Evolutionary conservation across 2,888 invertebrate genomes (phyloP).

Genomic region (Drosophila dives): DNA sequence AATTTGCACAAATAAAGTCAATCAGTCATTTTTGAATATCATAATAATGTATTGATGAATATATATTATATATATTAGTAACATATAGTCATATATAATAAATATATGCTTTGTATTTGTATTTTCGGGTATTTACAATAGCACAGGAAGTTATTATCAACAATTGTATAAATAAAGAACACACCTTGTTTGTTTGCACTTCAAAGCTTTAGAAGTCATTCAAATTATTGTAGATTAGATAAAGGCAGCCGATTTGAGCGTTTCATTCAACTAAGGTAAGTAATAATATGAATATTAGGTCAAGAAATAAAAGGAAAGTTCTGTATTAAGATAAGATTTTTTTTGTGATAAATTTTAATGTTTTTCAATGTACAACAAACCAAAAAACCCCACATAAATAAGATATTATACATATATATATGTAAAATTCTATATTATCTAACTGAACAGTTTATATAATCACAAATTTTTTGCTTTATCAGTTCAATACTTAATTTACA

Average conservation of each 20-base stretch:
- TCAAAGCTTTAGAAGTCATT: slow-evolving; percentile 18
- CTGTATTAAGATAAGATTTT: neutral
- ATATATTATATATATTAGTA: slow-evolving; percentile 6
- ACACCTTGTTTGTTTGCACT: neutral
- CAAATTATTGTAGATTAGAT: slow-evolving; percentile 37
- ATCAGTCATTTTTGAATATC: neutral
- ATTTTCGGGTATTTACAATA: slow-evolving; percentile 44
- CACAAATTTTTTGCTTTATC: slow-evolving; percentile 21
- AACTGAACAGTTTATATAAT: neutral
- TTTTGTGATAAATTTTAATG: neutral
- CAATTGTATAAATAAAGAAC: slow-evolving; percentile 30
- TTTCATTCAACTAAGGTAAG: neutral
- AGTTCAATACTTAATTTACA: slow-evolving; percentile 7
- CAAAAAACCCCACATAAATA: neutral
- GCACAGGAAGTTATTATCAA: slow-evolving; percentile 45
- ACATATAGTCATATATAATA: neutral
- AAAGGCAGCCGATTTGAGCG: neutral
- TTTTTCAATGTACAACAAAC: neutral
- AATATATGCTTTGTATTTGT: neutral
- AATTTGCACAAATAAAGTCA: slow-evolving; percentile 15
- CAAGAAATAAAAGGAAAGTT: slow-evolving; percentile 1
- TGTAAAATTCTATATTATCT: neutral
- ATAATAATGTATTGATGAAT: too few species aligned
- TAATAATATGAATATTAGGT: slow-evolving; percentile 20
- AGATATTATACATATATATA: neutral